phyloP scores from a whole-genome alignment of 1,140 invertebrate genomes.

The Nomia melanderi region DNA sequence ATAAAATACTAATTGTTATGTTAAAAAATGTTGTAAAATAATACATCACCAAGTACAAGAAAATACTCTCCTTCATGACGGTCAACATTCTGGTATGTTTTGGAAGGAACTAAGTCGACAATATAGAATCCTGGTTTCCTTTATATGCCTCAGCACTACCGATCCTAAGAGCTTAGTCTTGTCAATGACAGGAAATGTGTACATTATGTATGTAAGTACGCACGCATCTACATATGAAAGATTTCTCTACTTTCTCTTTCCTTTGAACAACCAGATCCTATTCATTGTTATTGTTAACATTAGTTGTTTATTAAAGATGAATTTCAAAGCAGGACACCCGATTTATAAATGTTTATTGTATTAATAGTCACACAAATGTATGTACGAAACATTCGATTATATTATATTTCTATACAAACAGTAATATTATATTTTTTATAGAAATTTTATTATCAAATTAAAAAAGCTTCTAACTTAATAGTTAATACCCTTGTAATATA shows the following conservation, averaged over 20 bases:
- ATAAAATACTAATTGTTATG: not conserved
- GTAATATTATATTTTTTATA: no score
- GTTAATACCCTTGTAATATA: no score
- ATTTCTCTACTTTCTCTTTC: constrained; percentile 57
- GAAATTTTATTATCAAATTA: no score
- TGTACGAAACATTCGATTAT: no score
- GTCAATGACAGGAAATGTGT: constrained; percentile 58
- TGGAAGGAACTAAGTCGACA: constrained; percentile 46
- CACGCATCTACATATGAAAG: constrained; percentile 43
- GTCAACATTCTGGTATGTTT: constrained; percentile 39
- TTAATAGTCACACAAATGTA: no score
- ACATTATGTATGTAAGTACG: constrained; percentile 28
- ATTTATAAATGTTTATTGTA: no score
- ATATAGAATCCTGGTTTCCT: constrained; percentile 40
- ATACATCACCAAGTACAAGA: constrained; percentile 46
- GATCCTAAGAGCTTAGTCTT: constrained; percentile 62
- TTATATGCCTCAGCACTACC: constrained; percentile 46
- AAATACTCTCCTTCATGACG: constrained; percentile 6
- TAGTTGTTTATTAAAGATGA: no score
- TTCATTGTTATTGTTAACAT: no score
- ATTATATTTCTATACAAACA: no score
- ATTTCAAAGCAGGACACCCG: no score
- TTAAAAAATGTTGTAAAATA: not conserved
- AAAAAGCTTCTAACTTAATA: no score
- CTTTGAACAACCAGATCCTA: constrained; percentile 5